Base-by-base conservation (phyloP, 2,888 invertebrate genomes). In the Ophion obscuratus region DNA sequence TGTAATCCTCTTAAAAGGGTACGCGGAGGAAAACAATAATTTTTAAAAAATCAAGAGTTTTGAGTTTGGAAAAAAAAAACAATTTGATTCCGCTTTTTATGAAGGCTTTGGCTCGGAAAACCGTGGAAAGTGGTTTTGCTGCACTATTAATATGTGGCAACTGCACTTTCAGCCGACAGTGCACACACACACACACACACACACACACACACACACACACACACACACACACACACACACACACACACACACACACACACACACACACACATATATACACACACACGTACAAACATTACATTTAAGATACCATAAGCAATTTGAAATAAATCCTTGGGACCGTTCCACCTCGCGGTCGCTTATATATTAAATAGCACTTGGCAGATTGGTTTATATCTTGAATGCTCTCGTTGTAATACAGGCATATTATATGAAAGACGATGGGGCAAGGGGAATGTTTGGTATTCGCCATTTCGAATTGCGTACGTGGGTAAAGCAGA, bases 291-390 rank as follows among this genome's bases (percentile, higher is more conserved):
- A 71, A 14, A 61, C 53, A 70, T 71, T 62, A 20, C 44, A 66
- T 68, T 53, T 67, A 47, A 57, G 73, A 71, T 83, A 71, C 81
- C 83, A 84, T 82, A 86, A 82, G 81, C 87, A 86, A 87, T 87
- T 87, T 84, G 74, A 81, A 83, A 88, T 86, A 84, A 83, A 88
- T 84, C 83, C 76, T 81, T 36, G 67, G 84, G 84, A 76, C 79
- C 81, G 61, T 74, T 86, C 83, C 79, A 40, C 24, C 82, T 82
- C 67, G 82, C 83, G 81, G 79, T 82, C 88, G 80, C 84, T 88
- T 86, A 88, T 88, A 74, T 24, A 87, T 87, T 87, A 82, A 82
- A 87, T 88, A 86, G 88, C 85, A 88, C 85, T 86, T 86, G 88
- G 85, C 85, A 86, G 84, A 88, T 88, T 87, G 88, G 78, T 85